Percentiles rank a stretch among this genome's conserved stretches.
These are phyloP conservation scores for Theretra japonica DNA, from an alignment of 2,888 invertebrate genomes.

Conservation along the genomic window DNA sequence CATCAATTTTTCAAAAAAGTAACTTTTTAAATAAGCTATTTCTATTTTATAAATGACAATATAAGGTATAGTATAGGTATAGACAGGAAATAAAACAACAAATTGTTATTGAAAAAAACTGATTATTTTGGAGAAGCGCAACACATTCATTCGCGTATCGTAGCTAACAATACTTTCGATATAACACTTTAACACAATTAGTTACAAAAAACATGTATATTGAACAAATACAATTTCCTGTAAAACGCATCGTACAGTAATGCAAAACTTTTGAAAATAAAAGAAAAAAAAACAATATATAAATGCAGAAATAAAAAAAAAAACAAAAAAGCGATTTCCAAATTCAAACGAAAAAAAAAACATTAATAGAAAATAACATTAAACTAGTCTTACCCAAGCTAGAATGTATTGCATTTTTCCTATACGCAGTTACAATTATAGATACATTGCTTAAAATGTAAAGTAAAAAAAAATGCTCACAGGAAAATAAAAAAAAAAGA, in stretches of 20 bases:
- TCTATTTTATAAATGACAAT: background rate
- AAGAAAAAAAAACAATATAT: background rate
- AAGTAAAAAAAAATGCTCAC: conserved; percentile 56
- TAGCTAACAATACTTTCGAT: conserved; percentile 15
- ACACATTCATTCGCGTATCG: conserved; percentile 58
- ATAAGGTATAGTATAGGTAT: background rate
- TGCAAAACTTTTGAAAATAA: conserved; percentile 11
- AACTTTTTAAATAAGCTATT: background rate
- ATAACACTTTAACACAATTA: conserved; percentile 1
- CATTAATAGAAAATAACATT: conserved; percentile 12
- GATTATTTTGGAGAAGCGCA: conserved; percentile 79
- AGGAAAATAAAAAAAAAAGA: conserved; percentile 52
- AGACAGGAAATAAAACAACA: conserved; percentile 66
- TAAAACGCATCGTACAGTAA: conserved; percentile 1
- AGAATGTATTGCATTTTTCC: conserved; percentile 77
- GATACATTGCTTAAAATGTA: conserved; percentile 49
- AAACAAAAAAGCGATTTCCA: conserved; percentile 1
- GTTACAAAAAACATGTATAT: conserved; percentile 2
- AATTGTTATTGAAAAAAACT: conserved; percentile 72
- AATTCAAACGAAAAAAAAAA: background rate
- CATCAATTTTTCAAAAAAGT: background rate
- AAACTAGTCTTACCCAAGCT: conserved; percentile 70
- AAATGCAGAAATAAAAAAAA: conserved; percentile 19
- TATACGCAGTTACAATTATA: conserved; percentile 52
- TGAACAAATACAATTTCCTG: background rate